These are phyloP conservation scores for Diaprepes abbreviatus DNA, from an alignment of 2,888 invertebrate genomes.

Conservation along the genomic window DNA sequence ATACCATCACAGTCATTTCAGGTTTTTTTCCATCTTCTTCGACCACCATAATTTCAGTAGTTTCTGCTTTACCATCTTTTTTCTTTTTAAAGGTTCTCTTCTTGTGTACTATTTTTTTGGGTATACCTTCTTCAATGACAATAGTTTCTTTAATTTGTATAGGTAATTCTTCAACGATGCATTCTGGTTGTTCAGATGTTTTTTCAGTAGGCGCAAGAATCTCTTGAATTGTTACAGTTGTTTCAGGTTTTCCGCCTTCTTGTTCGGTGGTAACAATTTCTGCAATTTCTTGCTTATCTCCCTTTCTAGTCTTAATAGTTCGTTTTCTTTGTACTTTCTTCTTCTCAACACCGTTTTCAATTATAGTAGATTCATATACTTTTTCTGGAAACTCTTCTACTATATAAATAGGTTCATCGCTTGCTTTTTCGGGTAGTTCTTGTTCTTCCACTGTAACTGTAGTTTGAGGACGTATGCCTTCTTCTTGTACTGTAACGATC, in stretches of 20 bases:
- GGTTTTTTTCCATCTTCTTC: constrained; percentile 54
- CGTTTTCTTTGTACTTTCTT: constrained; percentile 58
- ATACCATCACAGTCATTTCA: constrained; percentile 56
- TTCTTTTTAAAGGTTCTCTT: constrained; percentile 57
- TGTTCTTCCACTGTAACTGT: constrained; percentile 61
- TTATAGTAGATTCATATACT: constrained; percentile 52
- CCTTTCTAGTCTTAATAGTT: constrained; percentile 62
- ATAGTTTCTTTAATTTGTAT: constrained; percentile 54
- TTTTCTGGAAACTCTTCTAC: constrained; percentile 59
- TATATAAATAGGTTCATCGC: constrained; percentile 55
- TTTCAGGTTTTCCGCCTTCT: constrained; percentile 58
- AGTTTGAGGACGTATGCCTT: constrained; percentile 61
- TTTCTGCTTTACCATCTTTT: constrained; percentile 55
- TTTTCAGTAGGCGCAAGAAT: constrained; percentile 54
- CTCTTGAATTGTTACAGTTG: constrained; percentile 59
- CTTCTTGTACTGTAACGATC: constrained; percentile 54
- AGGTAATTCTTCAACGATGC: constrained; percentile 57
- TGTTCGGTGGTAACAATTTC: constrained; percentile 63
- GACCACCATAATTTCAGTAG: constrained; percentile 65
- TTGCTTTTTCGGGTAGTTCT: constrained; percentile 56
- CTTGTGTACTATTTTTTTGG: constrained; percentile 57
- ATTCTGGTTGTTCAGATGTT: constrained; percentile 46
- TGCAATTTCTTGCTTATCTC: constrained; percentile 64
- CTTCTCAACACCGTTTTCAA: constrained; percentile 57
- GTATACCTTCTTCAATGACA: constrained; percentile 60